Evolutionary conservation across 2,888 invertebrate genomes (phyloP).

Genomic region (Cataglyphis cursor): DNA sequence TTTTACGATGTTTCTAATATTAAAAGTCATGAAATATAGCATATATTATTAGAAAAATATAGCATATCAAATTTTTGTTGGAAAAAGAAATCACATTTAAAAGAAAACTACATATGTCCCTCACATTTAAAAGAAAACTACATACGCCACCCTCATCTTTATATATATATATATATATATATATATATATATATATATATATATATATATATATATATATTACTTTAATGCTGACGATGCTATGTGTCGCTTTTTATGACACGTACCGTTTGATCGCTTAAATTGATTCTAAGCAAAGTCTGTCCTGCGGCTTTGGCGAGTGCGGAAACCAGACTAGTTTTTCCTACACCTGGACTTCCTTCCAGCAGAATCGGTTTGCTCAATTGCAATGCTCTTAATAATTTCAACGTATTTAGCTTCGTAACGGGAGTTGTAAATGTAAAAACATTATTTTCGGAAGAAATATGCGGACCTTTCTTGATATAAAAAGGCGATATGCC

Average conservation of each 20-base stretch:
- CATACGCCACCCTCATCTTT: no score
- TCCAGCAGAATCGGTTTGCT: conserved; percentile 97
- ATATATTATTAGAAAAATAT: no score
- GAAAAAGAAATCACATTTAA: no score
- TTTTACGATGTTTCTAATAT: no score
- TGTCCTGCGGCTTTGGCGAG: conserved; percentile 95
- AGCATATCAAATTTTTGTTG: no score
- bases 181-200: no score
- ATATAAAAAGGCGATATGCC: conserved; percentile 94
- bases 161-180: no score
- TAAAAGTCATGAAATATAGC: no score
- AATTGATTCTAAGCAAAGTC: conserved; percentile 96
- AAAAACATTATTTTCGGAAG: conserved; percentile 87
- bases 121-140: no score
- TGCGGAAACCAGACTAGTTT: conserved; percentile 97
- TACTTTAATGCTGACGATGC: neutral
- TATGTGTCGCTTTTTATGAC: neutral
- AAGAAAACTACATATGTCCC: no score
- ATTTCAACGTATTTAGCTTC: conserved; percentile 92
- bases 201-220: neutral
- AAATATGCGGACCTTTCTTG: conserved; percentile 86
- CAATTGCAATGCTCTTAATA: conserved; percentile 95
- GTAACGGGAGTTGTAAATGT: conserved; percentile 93
- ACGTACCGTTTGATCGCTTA: conserved; percentile 98
- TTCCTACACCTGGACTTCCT: conserved; percentile 99